These are phyloP conservation scores for Stenchaetothrips biformis DNA, from an alignment of 2,888 invertebrate genomes.

Conservation along the genomic window DNA sequence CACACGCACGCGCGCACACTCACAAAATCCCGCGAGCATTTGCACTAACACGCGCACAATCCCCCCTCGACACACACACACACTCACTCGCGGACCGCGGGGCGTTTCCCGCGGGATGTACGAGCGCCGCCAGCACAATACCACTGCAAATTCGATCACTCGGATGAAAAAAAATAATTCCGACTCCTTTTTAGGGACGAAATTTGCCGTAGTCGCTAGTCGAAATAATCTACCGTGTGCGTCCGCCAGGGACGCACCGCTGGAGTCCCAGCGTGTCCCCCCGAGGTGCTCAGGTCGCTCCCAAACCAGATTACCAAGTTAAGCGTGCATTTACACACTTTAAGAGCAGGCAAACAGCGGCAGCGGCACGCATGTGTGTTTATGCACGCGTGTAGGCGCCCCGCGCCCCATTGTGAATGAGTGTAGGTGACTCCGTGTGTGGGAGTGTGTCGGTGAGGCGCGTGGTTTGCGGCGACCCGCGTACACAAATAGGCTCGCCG, in stretches of 20 bases:
- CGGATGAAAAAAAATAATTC: too few species aligned
- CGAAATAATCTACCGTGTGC: neutral
- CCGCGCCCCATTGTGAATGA: neutral
- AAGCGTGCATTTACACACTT: slow-evolving; percentile 4
- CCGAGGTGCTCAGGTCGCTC: neutral
- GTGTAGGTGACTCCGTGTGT: neutral
- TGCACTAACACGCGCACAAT: neutral
- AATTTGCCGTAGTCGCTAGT: too few species aligned
- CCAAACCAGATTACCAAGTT: slow-evolving; percentile 7
- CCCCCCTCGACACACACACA: neutral
- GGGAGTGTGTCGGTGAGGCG: neutral
- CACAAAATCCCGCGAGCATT: neutral
- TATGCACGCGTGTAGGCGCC: neutral
- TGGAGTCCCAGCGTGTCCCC: neutral
- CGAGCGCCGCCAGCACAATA: neutral
- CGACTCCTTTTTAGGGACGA: too few species aligned
- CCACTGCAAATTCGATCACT: too few species aligned
- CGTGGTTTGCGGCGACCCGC: neutral
- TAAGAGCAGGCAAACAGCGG: neutral
- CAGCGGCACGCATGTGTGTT: neutral
- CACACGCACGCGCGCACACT: neutral
- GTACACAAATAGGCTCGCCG: neutral
- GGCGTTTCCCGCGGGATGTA: neutral
- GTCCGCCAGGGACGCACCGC: neutral
- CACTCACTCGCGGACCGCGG: neutral